A percentile compares a stretch with the other conserved stretches of the same genome.
These are phyloP conservation scores for Trigoniulus corallinus DNA, from an alignment of 1,140 invertebrate species.

Conservation along the genomic window DNA sequence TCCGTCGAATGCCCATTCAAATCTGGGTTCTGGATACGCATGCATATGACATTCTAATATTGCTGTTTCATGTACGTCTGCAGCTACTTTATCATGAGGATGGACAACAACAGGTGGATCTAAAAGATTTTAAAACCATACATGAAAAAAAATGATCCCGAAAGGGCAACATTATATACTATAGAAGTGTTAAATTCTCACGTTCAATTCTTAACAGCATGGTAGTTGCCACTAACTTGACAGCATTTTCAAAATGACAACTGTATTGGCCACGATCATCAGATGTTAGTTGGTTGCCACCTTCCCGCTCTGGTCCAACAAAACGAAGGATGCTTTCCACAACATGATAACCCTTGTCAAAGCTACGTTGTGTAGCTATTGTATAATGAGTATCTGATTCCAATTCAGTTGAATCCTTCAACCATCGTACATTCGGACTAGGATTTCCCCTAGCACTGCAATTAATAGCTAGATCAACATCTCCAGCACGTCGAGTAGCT, in stretches of 20 bases:
- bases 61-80: constrained; percentile 61
- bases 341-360: constrained; percentile 47
- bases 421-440: constrained; percentile 60
- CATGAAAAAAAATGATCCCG: too few species aligned
- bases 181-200: constrained; percentile 34
- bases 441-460: constrained; percentile 78
- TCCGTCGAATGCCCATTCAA: constrained; percentile 66
- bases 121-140: constrained; percentile 26
- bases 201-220: constrained; percentile 81
- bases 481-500: constrained; percentile 42
- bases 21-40: constrained; percentile 77
- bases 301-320: constrained; percentile 49
- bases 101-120: constrained; percentile 68
- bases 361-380: constrained; percentile 55
- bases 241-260: constrained; percentile 76
- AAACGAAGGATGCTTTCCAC: constrained; percentile 70
- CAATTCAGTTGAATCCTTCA: constrained; percentile 66
- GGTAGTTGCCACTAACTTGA: constrained; percentile 62
- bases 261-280: constrained; percentile 70
- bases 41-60: constrained; percentile 73
- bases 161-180: too few species aligned
- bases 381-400: constrained; percentile 39
- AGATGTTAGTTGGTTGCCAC: constrained; percentile 55
- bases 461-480: constrained; percentile 56
- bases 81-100: constrained; percentile 74